Evolutionary conservation across 2,888 invertebrate species (phyloP).

Genomic region (Tetragnatha montana): DNA sequence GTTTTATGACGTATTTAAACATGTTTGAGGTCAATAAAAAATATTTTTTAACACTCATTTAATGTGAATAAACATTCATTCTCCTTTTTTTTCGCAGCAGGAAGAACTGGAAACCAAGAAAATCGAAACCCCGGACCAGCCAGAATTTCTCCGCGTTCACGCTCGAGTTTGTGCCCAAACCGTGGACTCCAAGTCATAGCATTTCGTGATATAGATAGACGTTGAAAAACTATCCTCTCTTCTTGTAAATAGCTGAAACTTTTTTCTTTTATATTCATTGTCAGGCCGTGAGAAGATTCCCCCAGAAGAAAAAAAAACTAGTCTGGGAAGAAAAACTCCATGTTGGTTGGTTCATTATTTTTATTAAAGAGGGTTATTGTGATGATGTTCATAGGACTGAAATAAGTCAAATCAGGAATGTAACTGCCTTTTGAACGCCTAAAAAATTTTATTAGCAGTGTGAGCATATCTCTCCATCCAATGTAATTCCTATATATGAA

Average conservation of each 20-base stretch:
- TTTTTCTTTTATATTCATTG: neutral
- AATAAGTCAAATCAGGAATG: neutral
- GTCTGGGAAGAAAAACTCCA: neutral
- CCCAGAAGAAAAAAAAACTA: neutral
- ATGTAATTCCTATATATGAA: neutral
- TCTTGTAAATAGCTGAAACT: slow-evolving; percentile 58
- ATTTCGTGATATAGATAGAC: slow-evolving; percentile 1
- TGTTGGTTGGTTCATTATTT: neutral
- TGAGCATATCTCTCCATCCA: neutral
- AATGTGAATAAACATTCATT: too few species aligned
- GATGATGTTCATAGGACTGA: neutral
- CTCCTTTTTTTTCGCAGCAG: slow-evolving; percentile 49
- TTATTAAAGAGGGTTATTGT: neutral
- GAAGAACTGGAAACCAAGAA: slow-evolving; percentile 67
- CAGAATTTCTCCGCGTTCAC: slow-evolving; percentile 69
- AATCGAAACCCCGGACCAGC: slow-evolving; percentile 61
- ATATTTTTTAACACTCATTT: too few species aligned
- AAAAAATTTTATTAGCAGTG: neutral
- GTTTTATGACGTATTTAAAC: too few species aligned
- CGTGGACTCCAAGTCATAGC: slow-evolving; percentile 69
- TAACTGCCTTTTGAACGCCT: neutral
- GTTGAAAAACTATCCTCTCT: slow-evolving; percentile 8
- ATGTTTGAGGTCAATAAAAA: too few species aligned
- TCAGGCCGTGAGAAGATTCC: neutral
- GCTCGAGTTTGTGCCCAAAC: slow-evolving; percentile 71